Evolutionary conservation across 2,113 vertebrate genomes (phyloP).

Genomic region (Rhodinocichla rosea): DNA sequence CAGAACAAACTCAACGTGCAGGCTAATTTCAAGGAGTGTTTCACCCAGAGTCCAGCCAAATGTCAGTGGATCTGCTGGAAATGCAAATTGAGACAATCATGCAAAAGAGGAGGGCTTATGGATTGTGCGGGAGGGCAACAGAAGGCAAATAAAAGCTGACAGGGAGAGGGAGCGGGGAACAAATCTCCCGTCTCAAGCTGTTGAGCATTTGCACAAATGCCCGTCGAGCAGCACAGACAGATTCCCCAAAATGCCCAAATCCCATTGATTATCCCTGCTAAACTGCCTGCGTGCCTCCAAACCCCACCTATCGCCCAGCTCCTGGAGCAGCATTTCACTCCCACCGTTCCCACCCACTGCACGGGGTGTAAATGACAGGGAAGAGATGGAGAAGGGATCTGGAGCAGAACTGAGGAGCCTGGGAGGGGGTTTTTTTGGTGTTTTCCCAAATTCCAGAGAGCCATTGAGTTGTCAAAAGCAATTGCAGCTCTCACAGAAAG

Average conservation of each 20-base stretch:
- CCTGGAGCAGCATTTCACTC: not conserved
- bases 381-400: not conserved
- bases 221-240: not conserved
- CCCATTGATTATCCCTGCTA: not conserved
- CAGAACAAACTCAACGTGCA: constrained; percentile 59
- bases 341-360: not conserved
- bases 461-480: not conserved
- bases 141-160: constrained; percentile 31
- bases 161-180: not conserved
- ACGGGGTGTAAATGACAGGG: not conserved
- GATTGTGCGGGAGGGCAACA: not conserved
- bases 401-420: not conserved
- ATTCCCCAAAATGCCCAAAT: not conserved
- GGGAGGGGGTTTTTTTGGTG: not conserved
- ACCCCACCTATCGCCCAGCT: not conserved
- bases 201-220: not conserved
- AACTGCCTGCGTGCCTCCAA: not conserved
- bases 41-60: constrained; percentile 55
- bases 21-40: constrained; percentile 60
- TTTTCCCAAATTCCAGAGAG: not conserved
- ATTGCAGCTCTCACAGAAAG: not conserved
- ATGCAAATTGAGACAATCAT: constrained; percentile 48
- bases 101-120: not conserved
- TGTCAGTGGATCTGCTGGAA: constrained; percentile 52
- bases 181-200: not conserved